Conservation (phyloP, 2,797 vertebrate species). For the Scarus forsteni region DNA sequence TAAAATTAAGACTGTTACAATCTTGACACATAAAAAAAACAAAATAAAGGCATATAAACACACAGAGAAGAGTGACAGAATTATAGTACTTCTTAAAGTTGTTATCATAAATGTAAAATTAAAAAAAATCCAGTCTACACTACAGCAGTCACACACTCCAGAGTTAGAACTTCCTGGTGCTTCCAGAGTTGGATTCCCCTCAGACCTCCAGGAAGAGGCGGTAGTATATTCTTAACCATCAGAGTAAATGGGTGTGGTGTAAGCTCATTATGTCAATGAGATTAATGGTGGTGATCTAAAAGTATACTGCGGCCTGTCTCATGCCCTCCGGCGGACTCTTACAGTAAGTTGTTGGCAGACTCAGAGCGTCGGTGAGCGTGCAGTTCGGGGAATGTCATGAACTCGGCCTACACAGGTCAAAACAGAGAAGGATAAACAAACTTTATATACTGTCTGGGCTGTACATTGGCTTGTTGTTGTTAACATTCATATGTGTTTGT, state of each 20-base stretch:
- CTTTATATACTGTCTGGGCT: too few species aligned
- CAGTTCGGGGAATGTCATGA: neutral
- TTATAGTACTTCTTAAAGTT: constrained; percentile 1
- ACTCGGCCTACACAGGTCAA: neutral
- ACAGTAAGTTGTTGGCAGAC: constrained; percentile 4
- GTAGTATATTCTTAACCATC: constrained; percentile 90
- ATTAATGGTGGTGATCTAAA: constrained; percentile 92
- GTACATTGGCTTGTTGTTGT: neutral
- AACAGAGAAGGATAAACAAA: neutral
- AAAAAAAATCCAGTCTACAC: too few species aligned
- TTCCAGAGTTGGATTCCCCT: neutral
- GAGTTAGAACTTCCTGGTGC: neutral
- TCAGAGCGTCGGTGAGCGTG: neutral
- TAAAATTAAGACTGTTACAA: too few species aligned
- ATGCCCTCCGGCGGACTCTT: constrained; percentile 68
- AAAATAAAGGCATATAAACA: neutral
- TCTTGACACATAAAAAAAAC: too few species aligned
- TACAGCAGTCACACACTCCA: neutral
- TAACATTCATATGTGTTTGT: too few species aligned
- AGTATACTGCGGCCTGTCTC: constrained; percentile 87
- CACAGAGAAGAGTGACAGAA: neutral
- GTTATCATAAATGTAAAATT: neutral
- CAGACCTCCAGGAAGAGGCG: constrained; percentile 78
- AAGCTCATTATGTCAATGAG: constrained; percentile 93
- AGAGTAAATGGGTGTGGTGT: constrained; percentile 82